Base-by-base conservation (phyloP, 2,888 invertebrate genomes). In the Coleophora deauratella region DNA sequence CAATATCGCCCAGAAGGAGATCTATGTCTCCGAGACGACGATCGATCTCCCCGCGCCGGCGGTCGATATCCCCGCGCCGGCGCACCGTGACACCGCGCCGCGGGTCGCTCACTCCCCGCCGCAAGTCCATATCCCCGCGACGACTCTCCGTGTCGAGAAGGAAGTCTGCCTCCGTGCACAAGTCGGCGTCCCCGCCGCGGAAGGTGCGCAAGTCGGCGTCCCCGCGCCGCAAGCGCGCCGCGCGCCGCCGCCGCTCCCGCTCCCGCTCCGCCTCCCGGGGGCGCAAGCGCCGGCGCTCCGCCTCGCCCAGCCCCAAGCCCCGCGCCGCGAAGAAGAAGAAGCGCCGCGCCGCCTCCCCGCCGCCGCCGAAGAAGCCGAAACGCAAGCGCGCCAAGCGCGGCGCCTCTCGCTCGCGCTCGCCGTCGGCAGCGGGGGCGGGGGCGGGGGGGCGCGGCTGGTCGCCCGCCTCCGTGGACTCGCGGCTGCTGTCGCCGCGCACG, bases 401-500 rank as follows among this genome's bases (percentile, higher is more conserved):
- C 35, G 33, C 21, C 32, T 15, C 69, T 72, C 71, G 39, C 27
- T 72, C 72, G 46, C 44, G 8, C 50, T 31, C 57, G 11, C 66
- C 59, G 37, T 31, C 56, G 49, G 45, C 10, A 7, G 33, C 14
- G 27, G 13, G 10, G 10, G 21, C 27, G 27, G 33, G 44, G 54
- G 8, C 50, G 54, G 10, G 65, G 57, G 35, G 33, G 28, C 13
- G 27, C 50, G 51, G 41, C 14, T 59, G 62, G 61, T 62, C 69
- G 15, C 61, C 63, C 33, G 49, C 61, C 31, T 61, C 65, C 27
- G 53, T 63, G 41, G 88, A 88, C 7, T 86, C 89, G 28, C 87
- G 89, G 69, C 88, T 89, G 3, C 79, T 88, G 41, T 91, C 91
- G 28, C 86, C 88, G 37, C 85, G 88, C 31, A 91, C 92, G 12